These are phyloP conservation scores for Alfaro cultratus DNA, from an alignment of 2,797 vertebrate genomes.

Conservation along the genomic window DNA sequence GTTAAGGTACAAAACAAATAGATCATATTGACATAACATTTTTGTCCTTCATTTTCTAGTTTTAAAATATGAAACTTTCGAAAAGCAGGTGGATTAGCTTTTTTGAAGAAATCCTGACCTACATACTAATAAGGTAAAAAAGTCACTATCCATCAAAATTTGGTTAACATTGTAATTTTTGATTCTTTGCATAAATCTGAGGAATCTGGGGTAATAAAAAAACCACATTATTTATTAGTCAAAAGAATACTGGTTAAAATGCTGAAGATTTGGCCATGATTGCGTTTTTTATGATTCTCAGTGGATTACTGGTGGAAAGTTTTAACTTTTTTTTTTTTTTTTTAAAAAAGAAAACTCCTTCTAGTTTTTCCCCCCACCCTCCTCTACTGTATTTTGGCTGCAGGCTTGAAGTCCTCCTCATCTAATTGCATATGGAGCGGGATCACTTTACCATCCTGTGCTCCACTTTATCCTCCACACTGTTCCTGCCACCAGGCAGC, in stretches of 20 bases:
- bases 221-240: neutral
- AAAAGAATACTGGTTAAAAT: neutral
- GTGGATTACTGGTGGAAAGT: fast-evolving
- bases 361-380: conserved; percentile 14
- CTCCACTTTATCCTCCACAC: conserved; percentile 47
- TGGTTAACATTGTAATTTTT: neutral
- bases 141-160: neutral
- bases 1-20: neutral
- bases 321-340: neutral
- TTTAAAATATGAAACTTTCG: neutral
- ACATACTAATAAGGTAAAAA: neutral
- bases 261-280: neutral
- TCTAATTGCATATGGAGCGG: conserved; percentile 71
- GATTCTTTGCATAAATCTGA: neutral
- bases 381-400: conserved; percentile 35
- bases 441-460: conserved; percentile 75
- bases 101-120: neutral
- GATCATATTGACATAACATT: neutral
- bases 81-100: neutral
- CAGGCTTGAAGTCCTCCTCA: conserved; percentile 59
- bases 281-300: neutral
- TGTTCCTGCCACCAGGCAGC: conserved; percentile 53
- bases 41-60: too few relatives aligned
- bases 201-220: neutral
- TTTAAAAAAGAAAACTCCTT: neutral